A percentile compares a stretch with the other conserved stretches of the same genome.
These are phyloP conservation scores for Erethizon dorsatum DNA, from an alignment of 2,797 vertebrate species.

Conservation along the genomic window DNA sequence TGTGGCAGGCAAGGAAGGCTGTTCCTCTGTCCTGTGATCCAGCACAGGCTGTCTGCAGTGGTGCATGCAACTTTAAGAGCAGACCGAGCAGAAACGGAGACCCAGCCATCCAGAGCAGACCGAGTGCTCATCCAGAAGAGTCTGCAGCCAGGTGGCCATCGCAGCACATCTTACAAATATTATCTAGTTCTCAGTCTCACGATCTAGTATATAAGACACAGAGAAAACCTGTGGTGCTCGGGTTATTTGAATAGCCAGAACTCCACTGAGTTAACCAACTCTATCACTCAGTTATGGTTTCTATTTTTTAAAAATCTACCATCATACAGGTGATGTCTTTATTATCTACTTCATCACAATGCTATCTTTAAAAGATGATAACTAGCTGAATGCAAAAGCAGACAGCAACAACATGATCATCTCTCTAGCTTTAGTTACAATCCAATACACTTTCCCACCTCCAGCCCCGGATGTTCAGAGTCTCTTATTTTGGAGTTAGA, in stretches of 20 bases:
- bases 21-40: neutral
- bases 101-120: neutral
- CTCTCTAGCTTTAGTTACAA: neutral
- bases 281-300: neutral
- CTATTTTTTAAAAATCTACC: conserved; percentile 19
- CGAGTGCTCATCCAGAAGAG: neutral
- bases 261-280: neutral
- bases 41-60: neutral
- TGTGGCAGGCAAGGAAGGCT: neutral
- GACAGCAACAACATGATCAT: neutral
- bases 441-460: conserved; percentile 29
- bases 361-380: conserved; percentile 22
- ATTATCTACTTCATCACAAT: conserved; percentile 22
- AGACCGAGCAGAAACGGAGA: neutral
- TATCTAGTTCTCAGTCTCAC: neutral
- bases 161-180: neutral
- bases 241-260: neutral
- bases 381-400: neutral
- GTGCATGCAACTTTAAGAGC: neutral
- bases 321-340: neutral
- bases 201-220: neutral
- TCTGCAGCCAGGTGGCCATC: neutral
- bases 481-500: conserved; percentile 79
- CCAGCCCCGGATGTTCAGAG: conserved; percentile 55
- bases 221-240: neutral